Evolutionary conservation across 2,113 vertebrate species (phyloP), one percentile per base, ranked within the genome.

Genomic region (Columba janthina): DNA sequence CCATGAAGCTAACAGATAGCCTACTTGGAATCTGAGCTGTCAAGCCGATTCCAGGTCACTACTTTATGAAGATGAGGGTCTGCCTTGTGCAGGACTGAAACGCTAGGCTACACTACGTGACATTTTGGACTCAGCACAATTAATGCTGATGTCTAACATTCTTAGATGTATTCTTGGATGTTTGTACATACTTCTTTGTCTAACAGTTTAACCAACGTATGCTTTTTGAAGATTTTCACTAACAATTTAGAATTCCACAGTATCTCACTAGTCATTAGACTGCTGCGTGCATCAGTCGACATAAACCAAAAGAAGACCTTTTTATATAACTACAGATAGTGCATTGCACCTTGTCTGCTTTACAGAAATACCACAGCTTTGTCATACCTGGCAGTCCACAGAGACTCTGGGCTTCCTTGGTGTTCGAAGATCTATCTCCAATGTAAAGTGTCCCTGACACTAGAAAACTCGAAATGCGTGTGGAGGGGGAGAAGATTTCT

Each of bases 101-200:
- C 11, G 57, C 9, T 14, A 20, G 26, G 32, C 56, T 3, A 0
- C 53, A 15, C 54, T 48, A 70, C 53, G 78, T 0, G 1, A 51
- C 24, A 28, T 44, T 82, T 71, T 46, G 26, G 26, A 65, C 61
- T 88, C 40, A 61, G 53, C 71, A 24, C 57, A 32, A 5, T 40
- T 64, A 71, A 62, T 57, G 46, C 31, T 56, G 77, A 40, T 62
- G 13, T 15, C 2, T 21, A 70, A 64, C 48, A 31, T 74, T 77
- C 69, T 58, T 76, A 26, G 25, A 38, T 56, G 19, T 3, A 72
- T 26, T 65, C 40, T 54, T 84, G 78, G 24, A 57, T 81, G 32
- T 72, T 60, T 67, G 13, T 34, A 84, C 25, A 5, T 31, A 22
- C 29, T 67, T 71, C 54, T 93, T 74, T 71, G 51, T 62, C 51